Conservation (phyloP, 2,113 vertebrate species). For the Synodontis membranacea region DNA sequence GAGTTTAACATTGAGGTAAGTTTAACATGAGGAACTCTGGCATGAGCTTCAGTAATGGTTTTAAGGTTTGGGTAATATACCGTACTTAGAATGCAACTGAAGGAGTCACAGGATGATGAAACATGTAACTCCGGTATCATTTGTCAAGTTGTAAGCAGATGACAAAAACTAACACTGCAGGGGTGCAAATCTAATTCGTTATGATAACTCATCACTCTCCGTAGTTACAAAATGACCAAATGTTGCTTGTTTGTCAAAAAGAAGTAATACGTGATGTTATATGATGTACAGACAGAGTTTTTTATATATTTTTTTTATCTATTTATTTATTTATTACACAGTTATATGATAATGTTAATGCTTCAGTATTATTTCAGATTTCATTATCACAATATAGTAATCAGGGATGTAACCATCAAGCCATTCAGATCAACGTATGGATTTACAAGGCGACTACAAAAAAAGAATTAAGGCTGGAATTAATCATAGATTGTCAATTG, state of each 20-base stretch:
- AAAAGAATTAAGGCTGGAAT: background rate
- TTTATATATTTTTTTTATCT: too few species aligned
- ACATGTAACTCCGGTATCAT: background rate
- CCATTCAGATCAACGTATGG: background rate
- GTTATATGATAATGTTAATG: background rate
- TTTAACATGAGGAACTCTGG: background rate
- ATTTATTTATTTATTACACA: too few species aligned
- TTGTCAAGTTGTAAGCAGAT: background rate
- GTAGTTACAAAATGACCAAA: background rate
- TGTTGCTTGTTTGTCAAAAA: background rate
- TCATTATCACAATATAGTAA: background rate
- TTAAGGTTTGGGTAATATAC: background rate
- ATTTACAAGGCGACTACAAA: background rate
- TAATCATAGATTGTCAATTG: background rate
- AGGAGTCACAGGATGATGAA: background rate
- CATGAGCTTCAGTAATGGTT: background rate
- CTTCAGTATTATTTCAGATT: background rate
- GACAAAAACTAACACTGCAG: background rate
- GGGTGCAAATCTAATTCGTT: background rate
- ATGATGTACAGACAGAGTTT: too few species aligned
- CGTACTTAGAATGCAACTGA: background rate
- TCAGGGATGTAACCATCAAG: background rate
- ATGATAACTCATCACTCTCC: background rate
- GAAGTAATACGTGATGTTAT: too few species aligned
- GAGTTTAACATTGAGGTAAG: constrained; percentile 77